These are phyloP conservation scores for Apocrypta bakeri DNA, from an alignment of 1,140 invertebrate genomes.

Conservation along the genomic window DNA sequence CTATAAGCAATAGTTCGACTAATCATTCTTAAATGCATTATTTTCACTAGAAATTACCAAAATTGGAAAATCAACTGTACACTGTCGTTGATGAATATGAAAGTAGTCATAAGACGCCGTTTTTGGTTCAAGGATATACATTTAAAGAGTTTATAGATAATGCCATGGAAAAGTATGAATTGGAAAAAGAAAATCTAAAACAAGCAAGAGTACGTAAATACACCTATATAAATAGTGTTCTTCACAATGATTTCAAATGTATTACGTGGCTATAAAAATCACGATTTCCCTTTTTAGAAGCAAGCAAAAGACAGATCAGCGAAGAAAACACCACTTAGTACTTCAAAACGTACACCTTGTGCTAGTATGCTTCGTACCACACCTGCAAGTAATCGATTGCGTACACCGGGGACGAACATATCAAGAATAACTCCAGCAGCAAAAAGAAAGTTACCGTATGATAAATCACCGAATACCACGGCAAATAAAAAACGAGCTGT, in stretches of 20 bases:
- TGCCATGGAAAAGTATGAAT: constrained; percentile 73
- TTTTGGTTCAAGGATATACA: constrained; percentile 77
- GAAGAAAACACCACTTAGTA: constrained; percentile 65
- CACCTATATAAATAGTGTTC: constrained; percentile 19
- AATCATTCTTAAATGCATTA: constrained; percentile 14
- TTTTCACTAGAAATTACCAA: constrained; percentile 74
- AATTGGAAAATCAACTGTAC: constrained; percentile 79
- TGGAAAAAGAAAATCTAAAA: constrained; percentile 67
- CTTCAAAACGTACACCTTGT: constrained; percentile 62
- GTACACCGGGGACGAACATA: constrained; percentile 58
- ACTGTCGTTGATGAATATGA: constrained; percentile 77
- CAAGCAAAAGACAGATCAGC: constrained; percentile 66
- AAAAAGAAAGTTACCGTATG: constrained; percentile 65
- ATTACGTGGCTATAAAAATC: not conserved
- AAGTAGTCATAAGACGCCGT: constrained; percentile 71
- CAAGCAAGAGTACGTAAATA: constrained; percentile 62
- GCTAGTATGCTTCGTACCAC: constrained; percentile 57
- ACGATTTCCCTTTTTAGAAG: constrained; percentile 57
- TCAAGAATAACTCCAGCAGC: constrained; percentile 56
- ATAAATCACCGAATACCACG: constrained; percentile 58
- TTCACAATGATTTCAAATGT: constrained; percentile 22
- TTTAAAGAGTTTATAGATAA: constrained; percentile 75
- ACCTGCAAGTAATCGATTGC: constrained; percentile 53
- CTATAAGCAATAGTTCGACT: not conserved
- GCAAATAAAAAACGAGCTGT: constrained; percentile 56